Evolutionary conservation across 2,888 invertebrate species (phyloP), one percentile per base, ranked within the genome.

Genomic region (Fissipunctia ypsillon): DNA sequence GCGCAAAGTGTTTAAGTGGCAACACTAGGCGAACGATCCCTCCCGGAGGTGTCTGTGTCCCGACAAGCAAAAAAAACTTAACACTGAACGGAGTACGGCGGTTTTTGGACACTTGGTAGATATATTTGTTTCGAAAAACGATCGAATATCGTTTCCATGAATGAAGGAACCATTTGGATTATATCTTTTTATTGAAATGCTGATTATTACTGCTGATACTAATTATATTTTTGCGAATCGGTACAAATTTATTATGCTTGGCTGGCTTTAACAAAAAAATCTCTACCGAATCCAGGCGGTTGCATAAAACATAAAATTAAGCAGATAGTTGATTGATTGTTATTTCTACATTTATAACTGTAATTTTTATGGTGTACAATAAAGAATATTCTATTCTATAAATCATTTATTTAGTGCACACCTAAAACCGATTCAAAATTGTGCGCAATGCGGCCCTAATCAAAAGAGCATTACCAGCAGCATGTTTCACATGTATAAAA

Each of bases 1-100:
- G 85, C 84, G 85, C 71, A 85, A 87, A 89, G 88, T 89, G 90
- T 91, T 89, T 90, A 90, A 90, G 90, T 90, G 88, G 87, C 85
- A 84, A 88, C 87, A 84, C 81, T 88, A 88, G 85, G 79, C 76
- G 60, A 70, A 52, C 45, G 69, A 76, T 60, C 84, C 68, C 73
- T 69, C 59, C 50, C 48, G 35, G 63, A 72, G 81, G 57, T 59
- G 57, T 38, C 66, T 63, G 68, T 50, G 76, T 41, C 57, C 25
- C 9, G 45, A 72, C 43, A 48, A 19, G 59, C 14, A 80, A 60
- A 79, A 83, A 69, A 76, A 59, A 48, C 31, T n/a, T 10, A 64
- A 45, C 43, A 50, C n/a, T 57, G 31, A 69, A 45, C 59, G 1
- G 48, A 38, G 10, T 22, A 57, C 43, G 22, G 52, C 14, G 41